Conservation (phyloP, 2,888 invertebrate genomes). For the Caenorhabditis sp. region DNA sequence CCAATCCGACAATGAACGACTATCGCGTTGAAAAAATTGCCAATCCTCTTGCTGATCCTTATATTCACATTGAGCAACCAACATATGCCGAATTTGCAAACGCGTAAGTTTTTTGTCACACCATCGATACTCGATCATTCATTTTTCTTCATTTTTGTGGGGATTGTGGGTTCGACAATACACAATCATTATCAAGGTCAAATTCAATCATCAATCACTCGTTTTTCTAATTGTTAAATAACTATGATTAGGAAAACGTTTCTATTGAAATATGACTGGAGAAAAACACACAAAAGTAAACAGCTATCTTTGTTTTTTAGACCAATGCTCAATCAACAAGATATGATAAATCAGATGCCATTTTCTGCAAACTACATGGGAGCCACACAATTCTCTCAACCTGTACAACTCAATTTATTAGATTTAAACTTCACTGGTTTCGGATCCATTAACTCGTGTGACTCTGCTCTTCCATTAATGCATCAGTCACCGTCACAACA, state of each 20-base stretch:
- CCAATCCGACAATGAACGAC: conserved; percentile 34
- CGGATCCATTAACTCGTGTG: conserved; percentile 19
- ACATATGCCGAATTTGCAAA: conserved; percentile 43
- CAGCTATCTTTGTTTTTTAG: no score
- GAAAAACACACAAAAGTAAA: no score
- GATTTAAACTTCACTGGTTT: conserved; percentile 31
- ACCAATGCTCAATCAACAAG: conserved; percentile 35
- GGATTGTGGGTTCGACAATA: background rate
- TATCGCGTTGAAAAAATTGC: conserved; percentile 38
- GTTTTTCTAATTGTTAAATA: background rate
- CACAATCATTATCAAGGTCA: conserved; percentile 38
- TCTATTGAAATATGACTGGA: no score
- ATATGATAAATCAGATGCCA: conserved; percentile 35
- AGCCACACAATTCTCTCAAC: conserved; percentile 18
- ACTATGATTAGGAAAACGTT: background rate
- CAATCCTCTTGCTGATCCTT: conserved; percentile 25
- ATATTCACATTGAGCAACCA: conserved; percentile 35
- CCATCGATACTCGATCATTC: background rate
- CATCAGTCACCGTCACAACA: conserved; percentile 7
- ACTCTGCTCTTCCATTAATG: conserved; percentile 21
- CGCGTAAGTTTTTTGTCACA: conserved; percentile 26
- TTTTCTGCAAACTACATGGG: conserved; percentile 31
- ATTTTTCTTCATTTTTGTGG: background rate
- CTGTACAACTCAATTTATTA: conserved; percentile 28
- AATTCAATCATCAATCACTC: conserved; percentile 38